A percentile compares a stretch with the other conserved stretches of the same genome.
These are phyloP conservation scores for Patagioenas fasciata DNA, from an alignment of 2,113 vertebrate species.

Conservation along the genomic window DNA sequence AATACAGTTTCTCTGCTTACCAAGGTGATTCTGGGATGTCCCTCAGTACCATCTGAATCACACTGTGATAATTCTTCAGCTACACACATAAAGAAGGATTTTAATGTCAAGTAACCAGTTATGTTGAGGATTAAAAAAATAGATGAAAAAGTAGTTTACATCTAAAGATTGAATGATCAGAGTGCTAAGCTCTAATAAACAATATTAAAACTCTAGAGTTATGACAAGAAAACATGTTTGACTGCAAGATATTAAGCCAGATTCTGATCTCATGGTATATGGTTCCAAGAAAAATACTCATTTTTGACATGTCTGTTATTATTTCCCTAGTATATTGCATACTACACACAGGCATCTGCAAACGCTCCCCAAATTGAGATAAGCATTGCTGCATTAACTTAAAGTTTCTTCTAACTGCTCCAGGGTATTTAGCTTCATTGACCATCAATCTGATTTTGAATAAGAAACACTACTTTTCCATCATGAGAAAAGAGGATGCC, in stretches of 20 bases:
- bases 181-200: neutral
- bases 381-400: neutral
- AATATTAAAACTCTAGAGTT: neutral
- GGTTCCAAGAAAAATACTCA: constrained; percentile 52
- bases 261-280: constrained; percentile 44
- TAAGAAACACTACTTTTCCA: neutral
- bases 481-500: neutral
- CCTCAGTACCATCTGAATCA: constrained; percentile 85
- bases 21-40: constrained; percentile 74
- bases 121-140: neutral
- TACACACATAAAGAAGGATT: constrained; percentile 59
- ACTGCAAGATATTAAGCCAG: constrained; percentile 45
- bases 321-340: constrained; percentile 53
- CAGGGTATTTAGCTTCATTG: neutral
- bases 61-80: constrained; percentile 85
- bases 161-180: neutral
- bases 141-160: neutral
- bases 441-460: neutral
- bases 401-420: neutral
- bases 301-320: constrained; percentile 50
- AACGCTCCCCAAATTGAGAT: neutral
- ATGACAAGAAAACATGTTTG: constrained; percentile 39
- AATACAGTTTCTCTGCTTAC: constrained; percentile 28
- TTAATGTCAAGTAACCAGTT: neutral
- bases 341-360: constrained; percentile 30